Evolutionary conservation across 2,888 invertebrate species (phyloP).

Genomic region (Amiota minor): DNA sequence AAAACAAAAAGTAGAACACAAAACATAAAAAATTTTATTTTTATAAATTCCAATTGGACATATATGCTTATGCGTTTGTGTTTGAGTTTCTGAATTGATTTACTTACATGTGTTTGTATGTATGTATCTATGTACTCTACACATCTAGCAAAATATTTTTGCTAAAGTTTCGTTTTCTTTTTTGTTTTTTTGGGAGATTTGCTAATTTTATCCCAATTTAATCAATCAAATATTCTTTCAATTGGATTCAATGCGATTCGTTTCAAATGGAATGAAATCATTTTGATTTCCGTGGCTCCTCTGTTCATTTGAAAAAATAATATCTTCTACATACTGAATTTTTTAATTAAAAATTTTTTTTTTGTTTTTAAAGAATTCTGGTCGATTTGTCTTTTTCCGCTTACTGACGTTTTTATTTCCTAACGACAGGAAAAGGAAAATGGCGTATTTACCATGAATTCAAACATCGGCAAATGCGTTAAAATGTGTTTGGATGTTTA

Average conservation of each 20-base stretch:
- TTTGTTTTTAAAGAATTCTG: constrained; percentile 56
- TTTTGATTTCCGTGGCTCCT: no score
- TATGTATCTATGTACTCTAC: constrained; percentile 23
- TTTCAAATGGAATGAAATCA: no score
- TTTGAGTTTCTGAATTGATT: constrained; percentile 16
- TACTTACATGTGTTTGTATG: constrained; percentile 24
- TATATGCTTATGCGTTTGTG: background rate
- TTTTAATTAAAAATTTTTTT: background rate
- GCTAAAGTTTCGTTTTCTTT: background rate
- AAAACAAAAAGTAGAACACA: background rate
- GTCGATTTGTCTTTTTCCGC: constrained; percentile 75
- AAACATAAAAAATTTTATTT: background rate
- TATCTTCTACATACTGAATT: background rate
- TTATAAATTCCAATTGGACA: no score
- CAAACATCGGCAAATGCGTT: constrained; percentile 46
- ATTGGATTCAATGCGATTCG: no score
- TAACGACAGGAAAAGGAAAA: constrained; percentile 74
- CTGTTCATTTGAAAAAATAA: background rate
- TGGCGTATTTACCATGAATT: constrained; percentile 72
- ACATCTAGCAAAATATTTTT: background rate
- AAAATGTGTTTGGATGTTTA: background rate
- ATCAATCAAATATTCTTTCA: no score
- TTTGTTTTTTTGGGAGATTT: no score
- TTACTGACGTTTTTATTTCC: constrained; percentile 72
- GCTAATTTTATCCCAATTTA: background rate